Conservation (phyloP, 2,113 vertebrate genomes). For the Myotis yumanensis region DNA sequence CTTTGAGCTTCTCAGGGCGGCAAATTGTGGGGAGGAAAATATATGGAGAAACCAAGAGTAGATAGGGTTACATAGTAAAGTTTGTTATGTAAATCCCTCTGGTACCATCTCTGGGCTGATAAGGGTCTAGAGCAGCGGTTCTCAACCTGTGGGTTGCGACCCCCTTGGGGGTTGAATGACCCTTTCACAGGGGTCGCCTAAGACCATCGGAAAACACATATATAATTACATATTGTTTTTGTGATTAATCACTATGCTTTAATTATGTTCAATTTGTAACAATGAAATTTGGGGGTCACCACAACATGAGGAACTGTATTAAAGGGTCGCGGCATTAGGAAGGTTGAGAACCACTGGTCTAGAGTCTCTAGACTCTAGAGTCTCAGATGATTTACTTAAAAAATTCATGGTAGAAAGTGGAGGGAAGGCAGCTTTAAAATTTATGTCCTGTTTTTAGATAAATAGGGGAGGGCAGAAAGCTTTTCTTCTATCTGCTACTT, state of each 20-base stretch:
- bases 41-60: not conserved
- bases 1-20: not conserved
- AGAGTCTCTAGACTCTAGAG: no score
- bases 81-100: not conserved
- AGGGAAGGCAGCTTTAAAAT: not conserved
- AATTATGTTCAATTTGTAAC: no score
- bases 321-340: no score
- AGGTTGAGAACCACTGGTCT: no score
- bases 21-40: not conserved
- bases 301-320: no score
- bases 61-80: not conserved
- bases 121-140: not conserved
- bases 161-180: no score
- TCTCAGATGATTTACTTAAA: not conserved
- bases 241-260: no score
- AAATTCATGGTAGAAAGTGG: not conserved
- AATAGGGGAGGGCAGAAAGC: not conserved
- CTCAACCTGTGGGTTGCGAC: no score
- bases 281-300: no score
- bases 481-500: not conserved
- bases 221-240: no score
- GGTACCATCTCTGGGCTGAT: not conserved
- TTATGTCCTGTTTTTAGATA: not conserved
- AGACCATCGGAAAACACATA: no score
- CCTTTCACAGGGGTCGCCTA: no score